Percentiles rank a stretch among this genome's conserved stretches.
phyloP scores from a whole-genome alignment of 2,797 vertebrate genomes.

The Synaphobranchus kaupii region DNA sequence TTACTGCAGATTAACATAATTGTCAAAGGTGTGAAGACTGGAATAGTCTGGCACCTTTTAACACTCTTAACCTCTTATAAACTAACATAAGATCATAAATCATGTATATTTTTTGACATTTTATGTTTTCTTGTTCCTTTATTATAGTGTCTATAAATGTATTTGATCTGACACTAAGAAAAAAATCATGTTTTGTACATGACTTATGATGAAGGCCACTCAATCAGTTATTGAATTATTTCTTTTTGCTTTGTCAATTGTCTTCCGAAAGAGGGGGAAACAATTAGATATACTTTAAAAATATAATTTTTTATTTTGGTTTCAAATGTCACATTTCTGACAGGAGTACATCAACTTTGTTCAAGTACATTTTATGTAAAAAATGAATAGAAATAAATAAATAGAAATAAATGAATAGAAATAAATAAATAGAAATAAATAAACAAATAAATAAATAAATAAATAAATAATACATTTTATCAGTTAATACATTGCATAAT shows the following conservation, averaged over 20 bases:
- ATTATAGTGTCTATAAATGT: not conserved
- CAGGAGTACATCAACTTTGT: not conserved
- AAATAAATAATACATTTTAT: not conserved
- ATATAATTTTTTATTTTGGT: not conserved
- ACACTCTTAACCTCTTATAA: too few relatives aligned
- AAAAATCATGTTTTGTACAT: too few relatives aligned
- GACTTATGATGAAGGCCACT: not conserved
- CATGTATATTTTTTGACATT: too few relatives aligned
- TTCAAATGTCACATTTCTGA: not conserved
- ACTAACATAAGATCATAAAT: too few relatives aligned
- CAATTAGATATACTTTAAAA: not conserved
- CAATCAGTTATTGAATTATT: not conserved
- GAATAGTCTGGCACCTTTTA: too few relatives aligned
- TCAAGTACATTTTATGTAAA: not conserved
- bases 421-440: too few relatives aligned
- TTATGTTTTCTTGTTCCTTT: too few relatives aligned
- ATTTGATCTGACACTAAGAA: not conserved
- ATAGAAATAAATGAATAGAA: too few relatives aligned
- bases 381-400: not conserved
- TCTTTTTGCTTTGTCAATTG: too few relatives aligned
- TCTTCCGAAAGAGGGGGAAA: not conserved
- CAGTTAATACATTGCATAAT: not conserved
- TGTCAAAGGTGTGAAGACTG: too few relatives aligned
- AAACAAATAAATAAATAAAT: conserved; percentile 9
- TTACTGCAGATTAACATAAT: too few relatives aligned